Conservation (phyloP, 2,797 vertebrate genomes). For the Gobio occitaniae region DNA sequence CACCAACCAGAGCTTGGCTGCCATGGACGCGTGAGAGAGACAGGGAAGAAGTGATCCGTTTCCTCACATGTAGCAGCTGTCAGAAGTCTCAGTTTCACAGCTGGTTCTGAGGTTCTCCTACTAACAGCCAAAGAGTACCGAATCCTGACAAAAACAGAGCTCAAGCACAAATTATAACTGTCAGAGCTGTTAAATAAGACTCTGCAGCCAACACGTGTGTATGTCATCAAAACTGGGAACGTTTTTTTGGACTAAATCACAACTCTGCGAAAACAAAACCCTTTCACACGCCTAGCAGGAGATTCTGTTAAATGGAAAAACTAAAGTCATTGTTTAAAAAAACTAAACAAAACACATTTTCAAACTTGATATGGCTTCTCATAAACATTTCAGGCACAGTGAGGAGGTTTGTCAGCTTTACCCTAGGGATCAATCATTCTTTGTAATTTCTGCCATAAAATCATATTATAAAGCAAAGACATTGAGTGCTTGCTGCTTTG, state of each 20-base stretch:
- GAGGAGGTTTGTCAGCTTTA: slow-evolving; percentile 5
- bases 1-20: slow-evolving; percentile 15
- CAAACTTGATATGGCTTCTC: slow-evolving; percentile 36
- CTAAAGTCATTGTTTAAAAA: slow-evolving; percentile 13
- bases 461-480: slow-evolving; percentile 1
- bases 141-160: slow-evolving; percentile 65
- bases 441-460: slow-evolving; percentile 4
- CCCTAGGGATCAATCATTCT: slow-evolving; percentile 10
- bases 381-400: slow-evolving; percentile 29
- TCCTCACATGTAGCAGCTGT: slow-evolving; percentile 63
- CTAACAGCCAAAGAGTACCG: slow-evolving; percentile 64
- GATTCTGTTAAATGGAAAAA: slow-evolving; percentile 41
- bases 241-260: slow-evolving; percentile 32
- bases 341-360: slow-evolving; percentile 28
- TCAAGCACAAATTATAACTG: slow-evolving; percentile 65
- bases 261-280: slow-evolving; percentile 34
- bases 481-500: not conserved
- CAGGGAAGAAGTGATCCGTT: slow-evolving; percentile 30
- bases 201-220: slow-evolving; percentile 52
- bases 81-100: slow-evolving; percentile 62
- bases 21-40: slow-evolving; percentile 55
- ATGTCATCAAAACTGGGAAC: slow-evolving; percentile 50
- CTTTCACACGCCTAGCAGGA: slow-evolving; percentile 31
- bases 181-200: slow-evolving; percentile 70
- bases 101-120: slow-evolving; percentile 59